These are phyloP conservation scores for Carposina sasakii DNA, from an alignment of 1,140 invertebrate species.

Conservation along the genomic window DNA sequence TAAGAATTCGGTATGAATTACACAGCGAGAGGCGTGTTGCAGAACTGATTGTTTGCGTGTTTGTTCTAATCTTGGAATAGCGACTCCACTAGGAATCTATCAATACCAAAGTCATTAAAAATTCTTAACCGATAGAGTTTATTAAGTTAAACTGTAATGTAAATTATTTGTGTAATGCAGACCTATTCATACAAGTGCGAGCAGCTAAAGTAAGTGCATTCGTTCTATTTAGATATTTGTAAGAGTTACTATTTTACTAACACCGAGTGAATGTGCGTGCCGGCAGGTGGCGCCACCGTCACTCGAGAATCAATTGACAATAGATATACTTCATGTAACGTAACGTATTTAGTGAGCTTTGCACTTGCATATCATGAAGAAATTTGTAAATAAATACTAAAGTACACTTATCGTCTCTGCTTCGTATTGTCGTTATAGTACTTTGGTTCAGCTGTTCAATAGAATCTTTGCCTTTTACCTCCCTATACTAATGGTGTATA, in stretches of 20 bases:
- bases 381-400: slow-evolving; percentile 55
- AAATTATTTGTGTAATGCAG: slow-evolving; percentile 56
- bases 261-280: slow-evolving; percentile 28
- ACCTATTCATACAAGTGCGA: slow-evolving; percentile 70
- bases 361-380: slow-evolving; percentile 70
- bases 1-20: slow-evolving; percentile 57
- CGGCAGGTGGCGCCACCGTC: too few species aligned
- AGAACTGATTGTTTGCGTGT: too few species aligned
- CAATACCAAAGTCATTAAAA: slow-evolving; percentile 70
- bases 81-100: slow-evolving; percentile 30
- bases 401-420: not conserved
- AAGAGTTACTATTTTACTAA: slow-evolving; percentile 52
- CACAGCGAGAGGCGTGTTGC: too few species aligned
- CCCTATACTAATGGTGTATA: too few species aligned
- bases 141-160: slow-evolving; percentile 60
- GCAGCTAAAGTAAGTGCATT: slow-evolving; percentile 55
- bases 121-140: slow-evolving; percentile 65
- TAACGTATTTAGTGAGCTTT: slow-evolving; percentile 68
- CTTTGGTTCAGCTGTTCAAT: too few species aligned
- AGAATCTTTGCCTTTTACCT: too few species aligned
- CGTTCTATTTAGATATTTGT: slow-evolving; percentile 53
- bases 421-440: too few species aligned
- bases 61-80: slow-evolving; percentile 35
- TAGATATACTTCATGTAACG: slow-evolving; percentile 50
- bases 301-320: slow-evolving; percentile 43